Evolutionary conservation across 2,797 vertebrate species (phyloP), one percentile per base, ranked within the genome.

Genomic region (Mormyrops attenuatus): DNA sequence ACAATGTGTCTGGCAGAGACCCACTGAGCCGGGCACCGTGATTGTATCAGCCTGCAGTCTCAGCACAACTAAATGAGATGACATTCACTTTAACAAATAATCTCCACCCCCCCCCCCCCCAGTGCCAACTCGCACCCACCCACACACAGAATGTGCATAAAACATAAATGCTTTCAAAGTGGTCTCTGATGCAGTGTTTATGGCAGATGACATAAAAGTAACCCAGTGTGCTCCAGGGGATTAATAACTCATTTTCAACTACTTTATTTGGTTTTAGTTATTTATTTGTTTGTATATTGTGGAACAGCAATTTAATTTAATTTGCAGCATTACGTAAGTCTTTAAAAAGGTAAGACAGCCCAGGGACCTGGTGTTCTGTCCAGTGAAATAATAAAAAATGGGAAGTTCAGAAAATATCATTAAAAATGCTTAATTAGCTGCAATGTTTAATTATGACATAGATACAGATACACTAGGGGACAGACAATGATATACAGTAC

Each of bases 41-140:
- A 96, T 96, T 17, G n/a, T 95, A 95, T 96, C 94, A 63, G 90
- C 88, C 55, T 88, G 89, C 88, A 84, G 93, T 91, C 93, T 94
- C 93, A 94, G 91, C 90, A 53, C 91, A 92, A 91, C 94, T 94
- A 95, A 95, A 96, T 96, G 94, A 95, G 94, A 95, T 95, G 95
- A 95, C 95, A 95, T 96, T 95, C 94, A 95, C 95, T 95, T 91
- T 94, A 94, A 95, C 94, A 94, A 95, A 95, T 93, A 93, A 95
- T 95, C n/a, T n/a, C n/a, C n/a, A n/a, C n/a, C 94, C 93, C 91
- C 93, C 91, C 93, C 93, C 91, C 88, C 69, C 63, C 89, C 50
- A 49, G 6, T 26, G n/a, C 2, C 26, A 8, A 15, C 85, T 26
- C 30, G 3, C 9, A 30, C 9, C 60, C 22, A 13, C 26, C 60